These are phyloP conservation scores for Notodromas monacha DNA, from an alignment of 2,888 invertebrate genomes.

Conservation along the genomic window DNA sequence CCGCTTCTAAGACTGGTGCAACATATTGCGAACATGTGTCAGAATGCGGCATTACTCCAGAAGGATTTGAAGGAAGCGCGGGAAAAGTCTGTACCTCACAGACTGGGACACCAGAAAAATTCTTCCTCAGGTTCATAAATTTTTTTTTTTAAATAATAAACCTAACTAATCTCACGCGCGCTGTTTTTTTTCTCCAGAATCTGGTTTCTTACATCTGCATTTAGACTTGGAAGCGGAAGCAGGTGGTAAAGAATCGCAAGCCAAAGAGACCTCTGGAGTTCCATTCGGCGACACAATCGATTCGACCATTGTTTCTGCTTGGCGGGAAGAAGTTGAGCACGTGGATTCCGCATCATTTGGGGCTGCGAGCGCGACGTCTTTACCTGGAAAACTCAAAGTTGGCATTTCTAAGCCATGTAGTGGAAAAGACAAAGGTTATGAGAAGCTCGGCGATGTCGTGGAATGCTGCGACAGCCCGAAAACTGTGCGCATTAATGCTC, in stretches of 20 bases:
- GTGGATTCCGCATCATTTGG: too few relatives aligned
- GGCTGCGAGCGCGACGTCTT: too few relatives aligned
- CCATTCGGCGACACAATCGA: background rate
- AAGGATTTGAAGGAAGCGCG: conserved; percentile 39
- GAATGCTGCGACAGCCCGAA: too few relatives aligned
- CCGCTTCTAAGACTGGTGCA: conserved; percentile 60
- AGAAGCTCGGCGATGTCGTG: too few relatives aligned
- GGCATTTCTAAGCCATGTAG: too few relatives aligned
- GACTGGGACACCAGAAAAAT: conserved; percentile 22
- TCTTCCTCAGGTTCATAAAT: conserved; percentile 23
- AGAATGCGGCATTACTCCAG: conserved; percentile 78
- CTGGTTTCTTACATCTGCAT: too few relatives aligned
- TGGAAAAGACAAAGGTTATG: too few relatives aligned
- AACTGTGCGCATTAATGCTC: too few relatives aligned
- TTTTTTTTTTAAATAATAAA: conserved; percentile 10
- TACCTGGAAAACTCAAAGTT: too few relatives aligned
- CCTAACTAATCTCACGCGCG: background rate
- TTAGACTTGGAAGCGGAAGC: background rate
- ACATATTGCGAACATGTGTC: conserved; percentile 89
- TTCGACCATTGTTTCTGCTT: background rate
- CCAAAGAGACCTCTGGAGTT: too few relatives aligned
- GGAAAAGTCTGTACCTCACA: conserved; percentile 13
- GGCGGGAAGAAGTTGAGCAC: conserved; percentile 5
- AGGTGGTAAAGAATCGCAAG: background rate
- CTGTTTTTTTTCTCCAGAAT: too few relatives aligned